Evolutionary conservation across 2,888 invertebrate species (phyloP), one percentile per base, ranked within the genome.

Genomic region (Nebria brevicollis): DNA sequence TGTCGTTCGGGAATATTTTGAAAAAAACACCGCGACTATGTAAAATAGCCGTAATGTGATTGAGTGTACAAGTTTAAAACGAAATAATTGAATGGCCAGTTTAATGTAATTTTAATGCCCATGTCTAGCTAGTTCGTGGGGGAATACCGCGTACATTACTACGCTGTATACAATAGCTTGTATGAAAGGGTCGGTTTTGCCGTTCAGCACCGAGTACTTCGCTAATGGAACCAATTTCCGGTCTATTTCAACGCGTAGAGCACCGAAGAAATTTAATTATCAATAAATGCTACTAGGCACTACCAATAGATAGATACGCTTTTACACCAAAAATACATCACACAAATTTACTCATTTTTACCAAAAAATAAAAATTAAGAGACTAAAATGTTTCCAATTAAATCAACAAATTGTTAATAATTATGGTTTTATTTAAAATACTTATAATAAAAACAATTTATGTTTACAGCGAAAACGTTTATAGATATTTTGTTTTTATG

Each of bases 201-300:
- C 73, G 73, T 73, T 73, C 73, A 73, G 73, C 73, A 73, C 73
- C 42, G 41, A 73, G 43, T 26, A 73, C 42, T 15, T 15, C 26
- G 73, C 43, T 73, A 73, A 73, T 73, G 73, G 73, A 73, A 73
- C 41, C 73, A 73, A 73, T 73, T 73, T 73, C 73, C 73, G 73
- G 73, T 73, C 73, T 73, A 73, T 73, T 73, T 73, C 42, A 73
- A 42, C 43, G 43, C 73, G 73, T 42, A 73, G 43, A 41, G 41
- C 10, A 73, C 41, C 73, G 43, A 43, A 73, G 73, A 73, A 73
- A 73, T 73, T 41, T 73, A 73, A 73, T 73, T 73, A 73, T 73
- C 73, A 73, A 73, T 73, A 41, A 41, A 41, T 15, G 41, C 26
- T 43, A 43, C 10, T 15, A 11, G 20, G 43, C 73, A 41, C 68